Evolutionary conservation across 1,140 invertebrate species (phyloP), one percentile per base, ranked within the genome.

Genomic region (Tachypleus tridentatus): DNA sequence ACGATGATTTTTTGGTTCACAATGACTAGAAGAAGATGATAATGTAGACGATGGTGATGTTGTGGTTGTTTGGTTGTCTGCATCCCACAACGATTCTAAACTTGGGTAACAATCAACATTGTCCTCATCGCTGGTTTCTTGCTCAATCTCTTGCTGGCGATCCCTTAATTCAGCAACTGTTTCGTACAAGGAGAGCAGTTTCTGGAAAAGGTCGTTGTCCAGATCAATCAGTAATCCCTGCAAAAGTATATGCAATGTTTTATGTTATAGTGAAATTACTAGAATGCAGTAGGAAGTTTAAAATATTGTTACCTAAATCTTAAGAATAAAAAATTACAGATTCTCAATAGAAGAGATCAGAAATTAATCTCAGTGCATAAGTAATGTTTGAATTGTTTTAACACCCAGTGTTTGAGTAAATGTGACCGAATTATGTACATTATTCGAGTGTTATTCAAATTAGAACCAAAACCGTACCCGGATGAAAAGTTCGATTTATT

Each of bases 151-250:
- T n/a, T 67, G 65, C 48, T 67, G 66, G 8, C 63, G 63, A 61
- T 68, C 68, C 57, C 60, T 50, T 64, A 74, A 65, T 57, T 72
- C 70, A 6, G 70, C 67, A 57, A 74, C 73, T 6, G 73, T 73
- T 49, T 72, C 70, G 64, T 74, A 68, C n/a, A 74, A 64, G 4
- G 71, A 67, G 29, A 74, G 65, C 6, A 74, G 69, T 63, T 74
- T 72, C 4, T 66, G 67, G 63, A 74, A 74, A 58, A 74, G 72
- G 59, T 71, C 69, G 68, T 74, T 72, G 65, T 74, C 73, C 66
- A 73, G 70, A 49, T 65, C 65, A 57, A 74, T 71, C 62, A 74
- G 64, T 7, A 71, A 72, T 10, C 68, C 70, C 73, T 74, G 67
- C n/a, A 64, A 69, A 29, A 29, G 29, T 29, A 29, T 29, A 29